Evolutionary conservation across 2,113 vertebrate species (phyloP).

Genomic region (Thamnophis sirtalis): DNA sequence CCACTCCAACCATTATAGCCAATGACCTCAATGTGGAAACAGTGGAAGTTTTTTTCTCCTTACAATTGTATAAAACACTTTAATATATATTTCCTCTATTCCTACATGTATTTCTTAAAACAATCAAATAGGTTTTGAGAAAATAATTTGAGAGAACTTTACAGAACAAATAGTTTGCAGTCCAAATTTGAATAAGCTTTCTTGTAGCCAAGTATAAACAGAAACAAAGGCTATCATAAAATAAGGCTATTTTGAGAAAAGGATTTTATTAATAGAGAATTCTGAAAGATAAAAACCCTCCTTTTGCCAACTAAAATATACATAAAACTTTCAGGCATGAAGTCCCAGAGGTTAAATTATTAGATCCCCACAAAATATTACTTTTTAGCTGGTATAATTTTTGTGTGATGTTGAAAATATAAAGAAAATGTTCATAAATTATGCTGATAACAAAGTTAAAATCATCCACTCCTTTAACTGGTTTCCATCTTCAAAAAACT

Average conservation of each 20-base stretch:
- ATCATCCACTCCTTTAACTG: background rate
- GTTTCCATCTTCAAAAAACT: no score
- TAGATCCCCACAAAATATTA: background rate
- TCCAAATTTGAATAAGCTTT: background rate
- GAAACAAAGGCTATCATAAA: fast-evolving
- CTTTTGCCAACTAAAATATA: background rate
- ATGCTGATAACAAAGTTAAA: background rate
- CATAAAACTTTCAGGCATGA: background rate
- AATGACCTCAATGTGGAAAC: background rate
- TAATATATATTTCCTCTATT: background rate
- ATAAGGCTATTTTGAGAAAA: background rate
- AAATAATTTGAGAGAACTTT: background rate
- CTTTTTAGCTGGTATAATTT: background rate
- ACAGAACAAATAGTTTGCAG: background rate
- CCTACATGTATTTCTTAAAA: background rate
- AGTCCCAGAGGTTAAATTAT: background rate
- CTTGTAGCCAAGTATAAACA: background rate
- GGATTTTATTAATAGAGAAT: background rate
- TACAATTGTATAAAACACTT: background rate
- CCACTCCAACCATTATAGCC: conserved; percentile 4
- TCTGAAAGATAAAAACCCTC: background rate
- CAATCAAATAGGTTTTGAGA: background rate
- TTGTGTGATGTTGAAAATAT: background rate
- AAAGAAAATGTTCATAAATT: background rate
- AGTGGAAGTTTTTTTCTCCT: background rate